Conservation (phyloP, 2,888 invertebrate species). For the Calliphora vomitoria region DNA sequence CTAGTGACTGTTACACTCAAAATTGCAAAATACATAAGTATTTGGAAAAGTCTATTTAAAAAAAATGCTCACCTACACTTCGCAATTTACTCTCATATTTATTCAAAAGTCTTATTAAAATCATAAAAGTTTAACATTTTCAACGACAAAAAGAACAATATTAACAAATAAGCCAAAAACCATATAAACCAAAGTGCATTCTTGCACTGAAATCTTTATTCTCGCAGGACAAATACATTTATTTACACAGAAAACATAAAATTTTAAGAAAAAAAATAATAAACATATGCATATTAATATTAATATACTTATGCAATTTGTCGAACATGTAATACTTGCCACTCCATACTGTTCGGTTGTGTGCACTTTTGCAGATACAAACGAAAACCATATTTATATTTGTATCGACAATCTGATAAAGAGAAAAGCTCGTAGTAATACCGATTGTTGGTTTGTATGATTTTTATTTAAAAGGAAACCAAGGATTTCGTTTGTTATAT, state of each 20-base stretch:
- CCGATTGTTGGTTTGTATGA: slow-evolving; percentile 29
- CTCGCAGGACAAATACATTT: neutral
- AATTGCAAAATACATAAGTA: too few relatives aligned
- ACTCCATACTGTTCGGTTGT: slow-evolving; percentile 29
- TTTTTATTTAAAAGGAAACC: slow-evolving; percentile 60
- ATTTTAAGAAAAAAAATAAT: neutral
- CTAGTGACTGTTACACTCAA: too few relatives aligned
- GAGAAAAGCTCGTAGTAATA: slow-evolving; percentile 51
- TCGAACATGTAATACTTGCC: slow-evolving; percentile 45
- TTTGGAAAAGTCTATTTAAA: too few relatives aligned
- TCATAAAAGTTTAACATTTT: slow-evolving; percentile 14
- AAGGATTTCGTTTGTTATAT: slow-evolving; percentile 49
- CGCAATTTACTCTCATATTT: neutral
- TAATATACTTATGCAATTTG: slow-evolving; percentile 60
- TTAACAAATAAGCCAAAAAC: slow-evolving; percentile 12
- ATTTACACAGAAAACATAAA: neutral
- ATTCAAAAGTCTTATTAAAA: slow-evolving; percentile 14
- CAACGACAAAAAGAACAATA: slow-evolving; percentile 1
- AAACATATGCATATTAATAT: slow-evolving; percentile 21
- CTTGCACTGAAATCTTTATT: neutral
- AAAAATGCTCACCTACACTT: neutral
- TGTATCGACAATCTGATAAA: neutral
- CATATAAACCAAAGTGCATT: slow-evolving; percentile 36
- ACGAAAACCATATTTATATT: slow-evolving; percentile 7
- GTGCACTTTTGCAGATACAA: slow-evolving; percentile 1